These are phyloP conservation scores for Myxocyprinus asiaticus DNA, from an alignment of 2,113 vertebrate genomes.

Conservation along the genomic window DNA sequence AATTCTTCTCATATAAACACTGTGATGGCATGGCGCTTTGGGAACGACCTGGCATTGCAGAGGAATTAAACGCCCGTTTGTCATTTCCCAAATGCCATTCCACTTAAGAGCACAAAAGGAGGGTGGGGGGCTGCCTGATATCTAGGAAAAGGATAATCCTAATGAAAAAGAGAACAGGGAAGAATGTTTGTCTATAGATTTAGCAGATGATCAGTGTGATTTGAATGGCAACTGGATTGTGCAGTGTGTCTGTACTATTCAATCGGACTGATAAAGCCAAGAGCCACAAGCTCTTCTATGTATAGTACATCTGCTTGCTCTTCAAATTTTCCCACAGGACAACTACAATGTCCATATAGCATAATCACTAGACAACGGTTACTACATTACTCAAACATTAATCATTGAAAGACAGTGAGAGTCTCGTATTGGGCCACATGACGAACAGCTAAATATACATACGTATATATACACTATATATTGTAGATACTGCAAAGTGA, in stretches of 20 bases:
- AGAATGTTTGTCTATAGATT: slow-evolving; percentile 28
- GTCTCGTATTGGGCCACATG: neutral
- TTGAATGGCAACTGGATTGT: slow-evolving; percentile 35
- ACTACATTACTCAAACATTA: too few relatives aligned
- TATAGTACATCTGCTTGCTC: slow-evolving; percentile 23
- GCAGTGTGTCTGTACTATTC: slow-evolving; percentile 3
- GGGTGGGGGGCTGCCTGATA: slow-evolving; percentile 19
- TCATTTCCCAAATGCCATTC: slow-evolving; percentile 50
- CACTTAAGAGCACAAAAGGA: slow-evolving; percentile 36
- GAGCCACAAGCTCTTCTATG: neutral
- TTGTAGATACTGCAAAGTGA: too few relatives aligned
- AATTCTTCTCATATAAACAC: slow-evolving; percentile 21
- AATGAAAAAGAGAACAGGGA: slow-evolving; percentile 8
- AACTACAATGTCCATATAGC: neutral
- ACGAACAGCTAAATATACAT: too few relatives aligned
- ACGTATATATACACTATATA: too few relatives aligned
- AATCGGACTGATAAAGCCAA: slow-evolving; percentile 6
- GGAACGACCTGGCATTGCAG: slow-evolving; percentile 20
- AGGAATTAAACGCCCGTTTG: slow-evolving; percentile 42
- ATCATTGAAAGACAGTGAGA: too few relatives aligned
- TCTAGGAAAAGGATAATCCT: slow-evolving; percentile 34
- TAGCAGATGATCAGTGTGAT: slow-evolving; percentile 37
- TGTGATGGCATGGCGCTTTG: neutral
- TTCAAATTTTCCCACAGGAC: neutral
- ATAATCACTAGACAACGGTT: too few relatives aligned